Base-by-base conservation (phyloP, 2,888 invertebrate genomes). In the Agrochola lychnidis region DNA sequence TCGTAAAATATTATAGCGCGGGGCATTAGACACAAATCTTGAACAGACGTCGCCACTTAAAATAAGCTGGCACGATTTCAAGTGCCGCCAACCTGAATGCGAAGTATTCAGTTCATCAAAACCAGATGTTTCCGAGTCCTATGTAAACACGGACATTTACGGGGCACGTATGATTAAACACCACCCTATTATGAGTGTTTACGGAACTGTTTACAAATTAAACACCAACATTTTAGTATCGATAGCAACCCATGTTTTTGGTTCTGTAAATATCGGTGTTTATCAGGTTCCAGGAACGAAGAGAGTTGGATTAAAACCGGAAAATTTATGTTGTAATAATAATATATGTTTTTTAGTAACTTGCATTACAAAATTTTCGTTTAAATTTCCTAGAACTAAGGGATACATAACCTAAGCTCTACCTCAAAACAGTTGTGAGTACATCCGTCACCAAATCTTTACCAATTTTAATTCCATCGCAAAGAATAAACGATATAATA, bases 1-100 rank as follows among this genome's bases (percentile, higher is more conserved):
- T 89, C 86, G 90, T 94, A 92, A 94, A 93, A 93, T 93, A 92
- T 92, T 89, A 93, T 88, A 91, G 90, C 90, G 83, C 82, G 88
- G 90, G 90, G 91, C 92, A 94, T 94, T 93, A 94, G 92, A 93
- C 92, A 93, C 94, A 94, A 94, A 94, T 95, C 95, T 95, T 91
- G 90, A 94, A 91, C 95, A 95, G 95, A 93, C 94, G 93, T 94
- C 93, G 94, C 94, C 95, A 95, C 95, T 96, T 96, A 94, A 96
- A 96, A 96, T 96, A 96, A 95, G 93, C 95, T 96, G 96, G 96
- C 96, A 96, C 94, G 94, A 92, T 93, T 95, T 96, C 96, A 96
- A 96, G 94, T 94, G 94, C 93, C 92, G 91, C 94, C 94, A 95
- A 95, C 95, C 95, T 94, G 94, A 95, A 95, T 95, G 93, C 92